These are phyloP conservation scores for Notodonta dromedarius DNA, from an alignment of 2,888 invertebrate species.

Conservation along the genomic window DNA sequence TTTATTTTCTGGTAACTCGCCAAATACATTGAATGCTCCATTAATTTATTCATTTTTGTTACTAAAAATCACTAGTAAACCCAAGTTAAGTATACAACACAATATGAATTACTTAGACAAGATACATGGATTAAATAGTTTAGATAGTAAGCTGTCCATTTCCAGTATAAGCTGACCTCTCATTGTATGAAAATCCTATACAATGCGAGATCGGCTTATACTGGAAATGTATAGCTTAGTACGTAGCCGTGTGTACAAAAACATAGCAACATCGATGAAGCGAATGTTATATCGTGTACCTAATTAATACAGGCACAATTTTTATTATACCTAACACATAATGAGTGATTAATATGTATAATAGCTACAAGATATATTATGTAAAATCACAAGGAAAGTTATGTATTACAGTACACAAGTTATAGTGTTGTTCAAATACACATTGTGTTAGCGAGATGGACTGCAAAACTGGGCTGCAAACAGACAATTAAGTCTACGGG, in stretches of 20 bases:
- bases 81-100: conserved; percentile 19
- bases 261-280: conserved; percentile 38
- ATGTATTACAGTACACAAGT: conserved; percentile 36
- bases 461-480: no score
- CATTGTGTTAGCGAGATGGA: no score
- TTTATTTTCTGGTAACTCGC: no score
- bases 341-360: conserved; percentile 41
- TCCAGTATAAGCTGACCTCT: no score
- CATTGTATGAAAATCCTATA: no score
- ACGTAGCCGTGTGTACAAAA: conserved; percentile 29
- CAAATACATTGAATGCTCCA: no score
- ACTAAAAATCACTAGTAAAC: conserved; percentile 24
- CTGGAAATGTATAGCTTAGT: no score
- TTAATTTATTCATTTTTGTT: neutral
- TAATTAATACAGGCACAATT: conserved; percentile 59
- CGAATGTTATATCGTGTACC: conserved; percentile 39
- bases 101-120: conserved; percentile 14
- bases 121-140: conserved; percentile 36
- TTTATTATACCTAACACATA: conserved; percentile 51
- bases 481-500: no score
- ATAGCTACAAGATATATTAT: conserved; percentile 18
- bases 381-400: conserved; percentile 27
- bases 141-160: conserved; percentile 8
- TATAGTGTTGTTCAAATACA: conserved; percentile 7
- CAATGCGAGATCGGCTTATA: no score